A percentile compares a stretch with the other conserved stretches of the same genome.
Evolutionary conservation across 2,888 invertebrate species (phyloP).

Genomic region (Drosophila algonquin): DNA sequence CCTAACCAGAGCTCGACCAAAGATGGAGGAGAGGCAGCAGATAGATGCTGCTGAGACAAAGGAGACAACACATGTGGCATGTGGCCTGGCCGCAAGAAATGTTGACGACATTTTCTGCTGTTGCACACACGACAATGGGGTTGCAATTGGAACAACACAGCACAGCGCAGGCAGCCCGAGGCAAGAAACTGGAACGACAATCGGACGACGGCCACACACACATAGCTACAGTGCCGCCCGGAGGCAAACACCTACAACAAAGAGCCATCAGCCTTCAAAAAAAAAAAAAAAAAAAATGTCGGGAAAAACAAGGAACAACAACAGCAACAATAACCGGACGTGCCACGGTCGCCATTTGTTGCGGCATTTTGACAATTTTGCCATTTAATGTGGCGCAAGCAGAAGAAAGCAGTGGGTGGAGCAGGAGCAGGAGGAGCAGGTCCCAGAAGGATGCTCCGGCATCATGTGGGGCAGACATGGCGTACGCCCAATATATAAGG

Average conservation of each 20-base stretch:
- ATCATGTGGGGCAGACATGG: constrained; percentile 29
- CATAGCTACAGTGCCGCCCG: constrained; percentile 33
- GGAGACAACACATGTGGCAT: constrained; percentile 28
- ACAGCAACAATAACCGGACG: constrained; percentile 45
- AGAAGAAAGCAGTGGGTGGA: constrained; percentile 14
- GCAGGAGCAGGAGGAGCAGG: not conserved
- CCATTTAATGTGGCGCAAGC: constrained; percentile 53
- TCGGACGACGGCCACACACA: constrained; percentile 29
- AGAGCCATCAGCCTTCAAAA: constrained; percentile 20
- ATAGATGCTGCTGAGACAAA: constrained; percentile 15
- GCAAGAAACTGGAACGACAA: constrained; percentile 50
- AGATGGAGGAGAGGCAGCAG: constrained; percentile 18
- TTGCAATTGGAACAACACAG: constrained; percentile 16
- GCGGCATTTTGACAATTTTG: constrained; percentile 66
- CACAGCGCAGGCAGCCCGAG: constrained; percentile 7
- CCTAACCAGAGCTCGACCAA: constrained; percentile 6
- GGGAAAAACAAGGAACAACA: constrained; percentile 23
- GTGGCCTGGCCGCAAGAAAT: constrained; percentile 41
- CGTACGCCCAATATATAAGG: constrained; percentile 43
- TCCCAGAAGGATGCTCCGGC: constrained; percentile 15
- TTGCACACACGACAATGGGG: constrained; percentile 52
- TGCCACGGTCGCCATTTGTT: constrained; percentile 62
- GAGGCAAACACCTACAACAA: constrained; percentile 41
- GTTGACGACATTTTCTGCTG: constrained; percentile 68
- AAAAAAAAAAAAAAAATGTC: constrained; percentile 15